A percentile compares a stretch with the other conserved stretches of the same genome.
These are phyloP conservation scores for Tenthredo amoena DNA, from an alignment of 2,888 invertebrate genomes.

Conservation along the genomic window DNA sequence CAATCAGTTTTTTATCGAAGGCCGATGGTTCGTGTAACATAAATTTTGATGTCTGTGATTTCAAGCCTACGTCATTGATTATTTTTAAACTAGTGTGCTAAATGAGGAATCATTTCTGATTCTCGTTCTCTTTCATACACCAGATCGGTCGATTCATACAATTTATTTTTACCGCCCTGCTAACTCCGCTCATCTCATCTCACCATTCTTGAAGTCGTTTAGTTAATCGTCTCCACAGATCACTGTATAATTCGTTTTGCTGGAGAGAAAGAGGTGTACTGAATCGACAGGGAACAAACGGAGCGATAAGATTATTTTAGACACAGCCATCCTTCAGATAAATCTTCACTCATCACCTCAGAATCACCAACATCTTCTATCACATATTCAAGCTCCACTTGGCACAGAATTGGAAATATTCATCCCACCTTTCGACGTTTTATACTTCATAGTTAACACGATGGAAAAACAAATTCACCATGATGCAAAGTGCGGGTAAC, in stretches of 20 bases:
- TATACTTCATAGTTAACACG: not conserved
- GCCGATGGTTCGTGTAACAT: not conserved
- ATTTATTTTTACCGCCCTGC: not conserved
- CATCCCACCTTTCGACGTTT: not conserved
- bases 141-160: not conserved
- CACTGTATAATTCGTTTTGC: not conserved
- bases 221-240: not conserved
- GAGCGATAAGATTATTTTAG: not conserved
- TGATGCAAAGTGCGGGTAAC: not conserved
- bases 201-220: not conserved
- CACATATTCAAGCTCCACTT: not conserved
- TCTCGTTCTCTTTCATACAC: not conserved
- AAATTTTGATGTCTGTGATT: not conserved
- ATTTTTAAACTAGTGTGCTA: not conserved
- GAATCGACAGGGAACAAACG: not conserved
- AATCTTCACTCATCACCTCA: slow-evolving; percentile 2
- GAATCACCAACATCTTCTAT: not conserved
- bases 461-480: not conserved
- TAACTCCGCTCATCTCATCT: not conserved
- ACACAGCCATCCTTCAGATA: not conserved
- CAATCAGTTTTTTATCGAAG: not conserved
- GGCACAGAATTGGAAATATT: not conserved
- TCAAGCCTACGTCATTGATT: not conserved
- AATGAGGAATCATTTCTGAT: not conserved
- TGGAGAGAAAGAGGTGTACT: not conserved